These are phyloP conservation scores for Cactoblastis cactorum DNA, from an alignment of 2,888 invertebrate species.

Conservation along the genomic window DNA sequence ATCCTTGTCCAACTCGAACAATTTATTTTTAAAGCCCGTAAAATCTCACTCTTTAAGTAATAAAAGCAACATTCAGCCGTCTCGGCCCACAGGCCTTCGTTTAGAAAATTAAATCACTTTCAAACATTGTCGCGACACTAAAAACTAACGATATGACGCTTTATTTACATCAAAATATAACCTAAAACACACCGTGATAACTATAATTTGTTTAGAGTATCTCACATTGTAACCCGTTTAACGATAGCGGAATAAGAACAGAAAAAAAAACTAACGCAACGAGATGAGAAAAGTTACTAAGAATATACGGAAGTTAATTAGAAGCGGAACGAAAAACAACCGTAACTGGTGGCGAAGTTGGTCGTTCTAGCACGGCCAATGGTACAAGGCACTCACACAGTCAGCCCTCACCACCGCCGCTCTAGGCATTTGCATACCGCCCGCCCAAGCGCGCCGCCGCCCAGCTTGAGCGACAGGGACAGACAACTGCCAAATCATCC, in stretches of 20 bases:
- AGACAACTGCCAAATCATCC: slow-evolving; percentile 49
- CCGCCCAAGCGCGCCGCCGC: slow-evolving; percentile 78
- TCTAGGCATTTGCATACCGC: slow-evolving; percentile 79
- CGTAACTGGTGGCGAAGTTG: slow-evolving; percentile 80
- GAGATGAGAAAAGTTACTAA: slow-evolving; percentile 78
- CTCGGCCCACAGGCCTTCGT: slow-evolving; percentile 48
- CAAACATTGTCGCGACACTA: slow-evolving; percentile 61
- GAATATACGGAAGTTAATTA: slow-evolving; percentile 79
- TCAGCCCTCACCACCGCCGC: slow-evolving; percentile 60
- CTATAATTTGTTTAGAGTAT: slow-evolving; percentile 26
- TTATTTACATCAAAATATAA: slow-evolving; percentile 48
- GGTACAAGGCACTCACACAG: slow-evolving; percentile 75
- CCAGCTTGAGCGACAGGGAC: slow-evolving; percentile 74
- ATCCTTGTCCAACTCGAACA: slow-evolving; percentile 53
- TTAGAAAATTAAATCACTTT: slow-evolving; percentile 46
- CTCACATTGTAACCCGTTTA: slow-evolving; percentile 50
- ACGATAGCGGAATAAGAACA: slow-evolving; percentile 46
- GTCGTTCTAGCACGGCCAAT: slow-evolving; percentile 79
- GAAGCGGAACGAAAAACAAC: slow-evolving; percentile 79
- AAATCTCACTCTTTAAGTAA: slow-evolving; percentile 73
- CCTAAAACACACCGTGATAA: slow-evolving; percentile 49
- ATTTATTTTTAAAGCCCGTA: slow-evolving; percentile 76
- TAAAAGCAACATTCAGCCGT: slow-evolving; percentile 74
- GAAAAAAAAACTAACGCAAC: slow-evolving; percentile 57
- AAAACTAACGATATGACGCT: slow-evolving; percentile 52